Evolutionary conservation across 1,140 invertebrate species (phyloP), one percentile per base, ranked within the genome.

Genomic region (Maniola jurtina): DNA sequence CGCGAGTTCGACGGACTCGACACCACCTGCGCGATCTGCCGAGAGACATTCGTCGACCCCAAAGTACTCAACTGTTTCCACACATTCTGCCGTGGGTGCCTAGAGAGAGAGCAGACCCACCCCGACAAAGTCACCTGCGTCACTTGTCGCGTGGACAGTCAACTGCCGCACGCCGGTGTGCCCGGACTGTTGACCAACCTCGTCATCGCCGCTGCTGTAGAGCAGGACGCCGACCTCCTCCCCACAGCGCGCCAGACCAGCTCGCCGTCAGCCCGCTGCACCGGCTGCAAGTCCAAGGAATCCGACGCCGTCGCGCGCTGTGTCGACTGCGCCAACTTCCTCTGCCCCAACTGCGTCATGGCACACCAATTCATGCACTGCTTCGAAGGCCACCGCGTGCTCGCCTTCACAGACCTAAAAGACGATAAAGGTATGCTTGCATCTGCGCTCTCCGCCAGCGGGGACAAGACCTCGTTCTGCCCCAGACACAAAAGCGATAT

Each of bases 351-450:
- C 81, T 99, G 98, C 93, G 97, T 98, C 74, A 98, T 98, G 94
- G 98, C 98, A 48, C 98, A 99, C 89, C 96, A 99, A 89, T 99
- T 96, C 86, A 99, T 99, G 98, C 97, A 99, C 86, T 99, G 97
- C 86, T 99, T 99, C 91, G 97, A 99, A 87, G 97, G 97, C 38
- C 98, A 99, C 90, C 94, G 96, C 14, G 96, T 99, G 13, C 92
- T 96, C 47, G 95, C 94, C 66, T 92, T 98, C 72, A 92, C 92
- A n/a, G 95, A 96, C 54, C 84, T 92, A 36, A 92, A 92, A 80
- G 90, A 92, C 68, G 91, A 92, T 70, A 91, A 84, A 77, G 83
- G 83, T 70, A 86, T 90, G 79, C 77, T 90, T 2, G 81, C 83
- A 68, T 81, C 84, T 33, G 81, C 85, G 9, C 72, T 90, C 38